A percentile compares a stretch with the other conserved stretches of the same genome.
Evolutionary conservation across 2,888 invertebrate genomes (phyloP).

Genomic region (Serripes groenlandicus): DNA sequence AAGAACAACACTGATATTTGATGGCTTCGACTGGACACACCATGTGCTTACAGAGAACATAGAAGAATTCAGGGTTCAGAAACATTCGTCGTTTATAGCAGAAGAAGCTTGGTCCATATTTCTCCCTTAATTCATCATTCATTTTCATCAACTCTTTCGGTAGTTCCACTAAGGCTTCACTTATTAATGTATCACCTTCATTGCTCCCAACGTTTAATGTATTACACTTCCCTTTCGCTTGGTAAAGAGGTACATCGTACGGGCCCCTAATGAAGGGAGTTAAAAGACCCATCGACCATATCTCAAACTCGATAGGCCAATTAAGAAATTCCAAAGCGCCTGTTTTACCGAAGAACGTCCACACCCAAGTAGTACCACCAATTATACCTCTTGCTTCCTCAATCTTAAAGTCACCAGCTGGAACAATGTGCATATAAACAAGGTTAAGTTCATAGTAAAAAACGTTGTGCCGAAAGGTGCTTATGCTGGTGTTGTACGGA

Average conservation of each 20-base stretch:
- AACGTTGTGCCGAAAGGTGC: constrained; percentile 35
- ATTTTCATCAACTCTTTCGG: constrained; percentile 10
- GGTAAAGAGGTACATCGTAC: background rate
- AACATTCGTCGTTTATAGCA: constrained; percentile 63
- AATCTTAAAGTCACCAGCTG: background rate
- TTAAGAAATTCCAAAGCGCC: constrained; percentile 42
- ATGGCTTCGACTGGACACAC: constrained; percentile 65
- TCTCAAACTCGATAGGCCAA: constrained; percentile 52
- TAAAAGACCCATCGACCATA: constrained; percentile 62
- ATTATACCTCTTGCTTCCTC: background rate
- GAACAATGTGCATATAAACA: constrained; percentile 34
- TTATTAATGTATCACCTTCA: constrained; percentile 25
- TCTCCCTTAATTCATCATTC: constrained; percentile 21
- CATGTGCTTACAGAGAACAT: constrained; percentile 58
- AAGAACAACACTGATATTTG: constrained; percentile 57
- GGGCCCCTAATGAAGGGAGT: background rate
- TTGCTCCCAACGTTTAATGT: constrained; percentile 33
- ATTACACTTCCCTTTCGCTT: constrained; percentile 31
- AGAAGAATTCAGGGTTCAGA: constrained; percentile 46
- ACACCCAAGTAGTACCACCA: constrained; percentile 44
- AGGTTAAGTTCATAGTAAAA: constrained; percentile 20
- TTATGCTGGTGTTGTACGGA: background rate
- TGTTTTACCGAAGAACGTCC: constrained; percentile 51
- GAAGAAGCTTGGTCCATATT: constrained; percentile 63
- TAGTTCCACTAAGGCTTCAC: constrained; percentile 23